Conservation (phyloP, 1,140 invertebrate species). For the Sitobion miscanthi region DNA sequence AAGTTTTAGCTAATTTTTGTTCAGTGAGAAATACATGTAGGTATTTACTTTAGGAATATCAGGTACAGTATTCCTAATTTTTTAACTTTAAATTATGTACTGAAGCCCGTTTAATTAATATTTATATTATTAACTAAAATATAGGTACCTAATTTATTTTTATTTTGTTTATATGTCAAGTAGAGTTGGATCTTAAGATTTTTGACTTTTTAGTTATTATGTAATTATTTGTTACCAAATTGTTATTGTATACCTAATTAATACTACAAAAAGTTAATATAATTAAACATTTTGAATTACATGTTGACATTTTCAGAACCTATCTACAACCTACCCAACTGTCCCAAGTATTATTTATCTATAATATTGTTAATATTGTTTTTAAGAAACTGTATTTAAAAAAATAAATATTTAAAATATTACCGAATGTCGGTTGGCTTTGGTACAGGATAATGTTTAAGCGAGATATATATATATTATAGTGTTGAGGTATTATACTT, state of each 20-base stretch:
- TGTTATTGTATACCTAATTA: conserved; percentile 32
- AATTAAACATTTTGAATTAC: conserved; percentile 18
- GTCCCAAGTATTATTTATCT: not conserved
- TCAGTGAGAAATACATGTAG: conserved; percentile 28
- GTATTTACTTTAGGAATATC: conserved; percentile 8
- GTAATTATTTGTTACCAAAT: conserved; percentile 47
- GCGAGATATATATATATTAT: not conserved
- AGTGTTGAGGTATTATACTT: not conserved
- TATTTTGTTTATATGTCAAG: conserved; percentile 44
- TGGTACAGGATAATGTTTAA: too few species aligned
- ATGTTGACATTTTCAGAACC: not conserved
- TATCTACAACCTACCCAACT: not conserved
- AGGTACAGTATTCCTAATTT: conserved; percentile 38
- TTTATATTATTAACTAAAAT: conserved; percentile 4
- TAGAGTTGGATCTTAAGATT: not conserved
- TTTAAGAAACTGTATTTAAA: not conserved
- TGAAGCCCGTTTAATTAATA: not conserved
- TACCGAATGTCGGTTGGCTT: too few species aligned
- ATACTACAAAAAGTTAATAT: not conserved
- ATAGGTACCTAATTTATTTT: conserved; percentile 8
- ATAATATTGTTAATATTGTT: not conserved
- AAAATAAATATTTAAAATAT: too few species aligned
- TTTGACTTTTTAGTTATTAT: conserved; percentile 11
- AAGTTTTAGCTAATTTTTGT: conserved; percentile 1
- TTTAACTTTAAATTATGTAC: conserved; percentile 12